Evolutionary conservation across 1,140 invertebrate species (phyloP), one percentile per base, ranked within the genome.

Genomic region (Drosophila cardini): DNA sequence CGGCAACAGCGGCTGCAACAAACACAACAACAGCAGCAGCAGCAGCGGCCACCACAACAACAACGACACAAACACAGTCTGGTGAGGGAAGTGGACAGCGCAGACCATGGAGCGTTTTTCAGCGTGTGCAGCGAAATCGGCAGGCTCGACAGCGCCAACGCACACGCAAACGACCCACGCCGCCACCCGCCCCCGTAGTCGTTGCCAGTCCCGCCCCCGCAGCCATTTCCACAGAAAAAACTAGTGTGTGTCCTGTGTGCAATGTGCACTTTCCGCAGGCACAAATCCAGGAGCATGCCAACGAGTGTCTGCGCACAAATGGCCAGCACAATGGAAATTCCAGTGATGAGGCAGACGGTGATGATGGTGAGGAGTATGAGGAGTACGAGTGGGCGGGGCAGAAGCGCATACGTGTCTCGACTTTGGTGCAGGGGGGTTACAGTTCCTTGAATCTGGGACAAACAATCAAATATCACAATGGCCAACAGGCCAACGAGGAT

Each of bases 371-470:
- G 38, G 94, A 95, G 38, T 96, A 94, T 84, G 96, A 97, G 80
- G 96, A 97, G 77, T 97, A 97, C 83, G 96, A 96, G 80, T 97
- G 96, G 96, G 95, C 96, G 8, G 96, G 96, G 2, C 96, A 97
- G 83, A 95, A 95, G 67, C 93, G 96, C 82, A 94, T 96, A 38
- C 93, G 96, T 36, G 95, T 95, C 1, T 95, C 95, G 0, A 94
- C 94, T 7, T 92, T 96, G 78, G 92, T 96, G 18, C 93, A 95
- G 75, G 96, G 96, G 8, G 95, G 96, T 43, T 95, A 96, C 78
- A 93, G 91, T 85, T 93, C 93, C 18, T 91, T 94, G 15, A 94
- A 94, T 8, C 61, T 92, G 18, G 90, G 62, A 93, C 94, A 55
- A 94, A 94, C 46, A 93, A 93, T 94, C 65, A 89, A 94, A 90